A percentile compares a stretch with the other conserved stretches of the same genome.
These are phyloP conservation scores for Pachymerium ferrugineum DNA, from an alignment of 2,888 invertebrate genomes.

Conservation along the genomic window DNA sequence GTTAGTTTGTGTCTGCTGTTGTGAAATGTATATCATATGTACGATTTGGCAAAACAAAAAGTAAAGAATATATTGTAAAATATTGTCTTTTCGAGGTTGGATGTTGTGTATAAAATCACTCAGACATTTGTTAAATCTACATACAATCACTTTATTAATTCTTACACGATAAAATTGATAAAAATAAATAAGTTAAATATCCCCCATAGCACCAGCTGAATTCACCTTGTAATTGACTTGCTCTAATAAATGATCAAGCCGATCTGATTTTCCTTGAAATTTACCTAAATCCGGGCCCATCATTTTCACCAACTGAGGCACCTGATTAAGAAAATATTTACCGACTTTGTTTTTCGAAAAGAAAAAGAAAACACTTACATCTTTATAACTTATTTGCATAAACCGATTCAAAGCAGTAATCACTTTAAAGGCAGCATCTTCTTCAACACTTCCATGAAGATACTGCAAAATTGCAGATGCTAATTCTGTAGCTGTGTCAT, in stretches of 20 bases:
- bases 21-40: no score
- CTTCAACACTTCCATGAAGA: constrained; percentile 66
- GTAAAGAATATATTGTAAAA: no score
- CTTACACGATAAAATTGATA: no score
- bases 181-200: no score
- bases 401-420: constrained; percentile 71
- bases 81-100: no score
- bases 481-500: constrained; percentile 85
- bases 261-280: constrained; percentile 71
- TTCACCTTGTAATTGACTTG: constrained; percentile 52
- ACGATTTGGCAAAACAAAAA: no score
- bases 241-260: constrained; percentile 74
- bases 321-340: constrained; percentile 37
- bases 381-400: constrained; percentile 64
- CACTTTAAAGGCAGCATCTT: constrained; percentile 71
- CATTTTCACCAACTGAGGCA: constrained; percentile 82
- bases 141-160: no score
- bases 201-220: no score
- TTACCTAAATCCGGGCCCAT: constrained; percentile 79
- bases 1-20: no score
- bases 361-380: constrained; percentile 51
- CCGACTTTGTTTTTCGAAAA: neutral
- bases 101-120: no score
- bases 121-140: no score
- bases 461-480: constrained; percentile 86